Conservation (phyloP, 2,797 vertebrate species). For the Danio kyathit region DNA sequence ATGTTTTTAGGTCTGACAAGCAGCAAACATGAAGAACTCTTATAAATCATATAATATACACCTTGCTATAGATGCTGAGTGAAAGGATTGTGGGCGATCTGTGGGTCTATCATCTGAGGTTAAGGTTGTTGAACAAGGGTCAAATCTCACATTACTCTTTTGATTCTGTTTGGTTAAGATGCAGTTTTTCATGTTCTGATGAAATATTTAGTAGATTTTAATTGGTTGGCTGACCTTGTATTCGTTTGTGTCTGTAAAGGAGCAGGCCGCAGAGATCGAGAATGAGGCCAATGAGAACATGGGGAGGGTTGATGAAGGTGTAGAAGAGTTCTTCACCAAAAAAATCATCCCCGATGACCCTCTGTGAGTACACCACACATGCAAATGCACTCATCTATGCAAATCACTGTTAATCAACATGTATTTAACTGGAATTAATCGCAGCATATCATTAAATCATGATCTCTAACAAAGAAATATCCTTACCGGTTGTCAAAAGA, state of each 20-base stretch:
- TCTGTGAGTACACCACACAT: slow-evolving; percentile 81
- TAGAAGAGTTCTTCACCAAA: slow-evolving; percentile 97
- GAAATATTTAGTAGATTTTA: slow-evolving; percentile 18
- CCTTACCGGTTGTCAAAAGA: slow-evolving; percentile 50
- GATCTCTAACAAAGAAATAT: slow-evolving; percentile 47
- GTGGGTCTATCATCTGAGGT: neutral
- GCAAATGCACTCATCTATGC: slow-evolving; percentile 7
- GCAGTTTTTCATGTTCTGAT: slow-evolving; percentile 21
- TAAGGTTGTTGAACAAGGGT: neutral
- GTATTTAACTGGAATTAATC: slow-evolving; percentile 11
- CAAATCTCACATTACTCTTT: neutral
- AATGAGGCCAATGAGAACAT: slow-evolving; percentile 87
- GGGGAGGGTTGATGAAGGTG: slow-evolving; percentile 90
- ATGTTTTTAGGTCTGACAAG: too few relatives aligned
- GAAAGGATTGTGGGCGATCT: neutral
- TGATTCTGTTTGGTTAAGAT: neutral
- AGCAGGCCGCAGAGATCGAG: slow-evolving; percentile 82
- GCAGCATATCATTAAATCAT: slow-evolving; percentile 10
- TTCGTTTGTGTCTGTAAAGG: slow-evolving; percentile 72
- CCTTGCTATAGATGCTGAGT: neutral
- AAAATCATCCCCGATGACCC: slow-evolving; percentile 88
- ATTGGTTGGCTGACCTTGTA: slow-evolving; percentile 42
- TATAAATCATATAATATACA: neutral
- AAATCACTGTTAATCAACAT: neutral
- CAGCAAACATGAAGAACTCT: too few relatives aligned